phyloP scores from a whole-genome alignment of 2,888 invertebrate species.

The Phengaris alcon region DNA sequence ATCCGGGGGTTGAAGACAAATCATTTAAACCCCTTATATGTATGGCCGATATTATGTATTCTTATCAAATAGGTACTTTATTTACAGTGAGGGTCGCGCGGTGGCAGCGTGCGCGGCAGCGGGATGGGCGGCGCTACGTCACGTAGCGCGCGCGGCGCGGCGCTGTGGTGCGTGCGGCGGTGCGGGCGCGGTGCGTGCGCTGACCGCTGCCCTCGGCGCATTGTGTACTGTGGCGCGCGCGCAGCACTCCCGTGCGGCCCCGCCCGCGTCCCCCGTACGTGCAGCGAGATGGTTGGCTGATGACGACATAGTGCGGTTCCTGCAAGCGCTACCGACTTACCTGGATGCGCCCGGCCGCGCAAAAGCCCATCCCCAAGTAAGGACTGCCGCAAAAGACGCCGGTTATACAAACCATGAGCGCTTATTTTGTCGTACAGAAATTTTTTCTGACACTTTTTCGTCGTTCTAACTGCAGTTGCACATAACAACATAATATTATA shows the following conservation, averaged over 20 bases:
- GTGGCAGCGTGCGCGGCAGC: slow-evolving; percentile 33
- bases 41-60: too few species aligned
- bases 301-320: slow-evolving; percentile 95
- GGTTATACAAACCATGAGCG: too few species aligned
- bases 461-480: too few species aligned
- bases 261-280: slow-evolving; percentile 45
- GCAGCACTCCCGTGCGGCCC: slow-evolving; percentile 43
- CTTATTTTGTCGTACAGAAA: too few species aligned
- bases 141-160: slow-evolving; percentile 46
- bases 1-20: too few species aligned
- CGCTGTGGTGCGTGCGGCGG: slow-evolving; percentile 50
- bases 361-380: slow-evolving; percentile 36
- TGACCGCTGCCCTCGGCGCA: slow-evolving; percentile 43
- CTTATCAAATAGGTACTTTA: too few species aligned
- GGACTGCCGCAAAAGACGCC: too few species aligned
- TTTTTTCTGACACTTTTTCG: too few species aligned
- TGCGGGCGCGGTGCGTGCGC: slow-evolving; percentile 46
- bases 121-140: slow-evolving; percentile 55
- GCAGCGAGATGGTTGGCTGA: slow-evolving; percentile 87
- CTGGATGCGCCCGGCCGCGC: slow-evolving; percentile 42
- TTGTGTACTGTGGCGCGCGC: slow-evolving; percentile 48
- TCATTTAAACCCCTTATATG: too few species aligned
- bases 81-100: background rate
- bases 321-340: slow-evolving; percentile 83
- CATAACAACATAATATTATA: too few species aligned